Conservation (phyloP, 2,888 invertebrate species). For the Congeria kusceri region DNA sequence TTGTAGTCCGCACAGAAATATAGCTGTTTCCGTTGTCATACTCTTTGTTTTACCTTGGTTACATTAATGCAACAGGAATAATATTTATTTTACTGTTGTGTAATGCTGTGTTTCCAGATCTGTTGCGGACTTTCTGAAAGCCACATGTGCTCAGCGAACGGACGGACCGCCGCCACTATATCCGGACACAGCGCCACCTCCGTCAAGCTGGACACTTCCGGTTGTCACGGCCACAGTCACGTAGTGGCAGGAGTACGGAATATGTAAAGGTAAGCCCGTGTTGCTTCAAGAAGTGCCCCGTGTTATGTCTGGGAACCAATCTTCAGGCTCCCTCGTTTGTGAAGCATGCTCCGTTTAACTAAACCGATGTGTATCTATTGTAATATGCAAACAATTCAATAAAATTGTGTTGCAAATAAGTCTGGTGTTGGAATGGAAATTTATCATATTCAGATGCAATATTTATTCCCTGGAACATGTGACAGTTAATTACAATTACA, state of each 20-base stretch:
- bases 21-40: no score
- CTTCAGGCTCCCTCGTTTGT: slow-evolving; percentile 27
- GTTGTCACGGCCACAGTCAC: background rate
- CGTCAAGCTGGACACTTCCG: background rate
- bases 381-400: no score
- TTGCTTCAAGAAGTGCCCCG: slow-evolving; percentile 25
- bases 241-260: slow-evolving; percentile 11
- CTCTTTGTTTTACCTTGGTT: no score
- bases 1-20: no score
- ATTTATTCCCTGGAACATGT: no score
- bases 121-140: background rate
- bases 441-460: no score
- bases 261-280: slow-evolving; percentile 35
- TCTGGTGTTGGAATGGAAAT: no score
- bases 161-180: background rate
- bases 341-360: background rate
- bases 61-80: no score
- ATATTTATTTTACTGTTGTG: no score
- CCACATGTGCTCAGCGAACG: background rate
- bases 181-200: background rate
- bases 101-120: background rate
- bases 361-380: no score
- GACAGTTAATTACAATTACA: no score
- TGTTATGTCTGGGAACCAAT: background rate
- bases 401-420: no score